Conservation (phyloP, 2,113 vertebrate genomes). For the Entomyzon cyanotis region DNA sequence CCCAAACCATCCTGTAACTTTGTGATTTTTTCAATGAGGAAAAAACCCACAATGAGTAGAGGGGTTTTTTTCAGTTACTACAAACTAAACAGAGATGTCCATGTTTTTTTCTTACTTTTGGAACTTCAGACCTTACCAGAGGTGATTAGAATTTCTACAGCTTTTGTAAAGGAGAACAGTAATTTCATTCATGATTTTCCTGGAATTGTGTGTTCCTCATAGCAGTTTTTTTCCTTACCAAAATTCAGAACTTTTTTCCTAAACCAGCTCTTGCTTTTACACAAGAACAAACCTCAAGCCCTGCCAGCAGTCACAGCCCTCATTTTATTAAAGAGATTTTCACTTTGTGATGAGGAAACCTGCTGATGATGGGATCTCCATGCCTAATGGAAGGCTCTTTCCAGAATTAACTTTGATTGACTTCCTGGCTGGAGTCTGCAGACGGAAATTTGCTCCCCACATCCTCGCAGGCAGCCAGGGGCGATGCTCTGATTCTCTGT, state of each 20-base stretch:
- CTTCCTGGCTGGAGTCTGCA: background rate
- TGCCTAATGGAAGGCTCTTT: background rate
- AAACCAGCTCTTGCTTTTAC: background rate
- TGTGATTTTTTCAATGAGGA: background rate
- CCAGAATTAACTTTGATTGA: background rate
- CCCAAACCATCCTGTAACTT: background rate
- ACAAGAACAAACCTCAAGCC: background rate
- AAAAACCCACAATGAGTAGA: background rate
- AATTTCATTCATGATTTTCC: background rate
- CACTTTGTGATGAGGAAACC: background rate
- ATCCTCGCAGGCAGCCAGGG: background rate
- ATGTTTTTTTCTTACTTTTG: background rate
- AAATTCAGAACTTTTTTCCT: background rate
- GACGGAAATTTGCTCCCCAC: background rate
- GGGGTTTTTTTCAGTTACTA: background rate
- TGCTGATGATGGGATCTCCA: background rate
- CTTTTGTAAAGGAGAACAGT: background rate
- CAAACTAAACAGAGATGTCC: background rate
- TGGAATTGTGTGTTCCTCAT: background rate
- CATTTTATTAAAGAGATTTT: background rate
- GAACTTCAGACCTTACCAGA: background rate
- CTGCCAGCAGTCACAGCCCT: background rate
- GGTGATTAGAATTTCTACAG: background rate
- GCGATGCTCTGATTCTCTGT: background rate
- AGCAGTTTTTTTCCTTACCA: background rate